A percentile compares a stretch with the other conserved stretches of the same genome.
Evolutionary conservation across 2,797 vertebrate genomes (phyloP).

Genomic region (Diplodus puntazzo): DNA sequence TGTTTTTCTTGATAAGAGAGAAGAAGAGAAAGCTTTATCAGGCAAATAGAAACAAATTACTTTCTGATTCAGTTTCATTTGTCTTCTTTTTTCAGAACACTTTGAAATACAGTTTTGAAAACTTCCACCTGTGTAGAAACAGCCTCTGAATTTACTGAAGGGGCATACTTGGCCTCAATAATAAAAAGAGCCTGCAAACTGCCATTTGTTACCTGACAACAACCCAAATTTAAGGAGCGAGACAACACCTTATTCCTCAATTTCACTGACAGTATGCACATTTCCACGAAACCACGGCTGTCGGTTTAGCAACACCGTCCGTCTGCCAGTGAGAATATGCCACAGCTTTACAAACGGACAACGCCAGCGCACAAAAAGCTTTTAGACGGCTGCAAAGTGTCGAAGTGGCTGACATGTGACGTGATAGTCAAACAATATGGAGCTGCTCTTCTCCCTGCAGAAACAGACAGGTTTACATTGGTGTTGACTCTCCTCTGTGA

Average conservation of each 20-base stretch:
- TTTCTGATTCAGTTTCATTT: neutral
- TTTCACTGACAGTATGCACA: neutral
- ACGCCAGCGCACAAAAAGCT: constrained; percentile 63
- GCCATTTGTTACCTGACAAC: neutral
- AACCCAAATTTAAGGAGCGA: neutral
- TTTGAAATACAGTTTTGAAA: neutral
- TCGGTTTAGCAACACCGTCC: constrained; percentile 53
- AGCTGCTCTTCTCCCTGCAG: constrained; percentile 21
- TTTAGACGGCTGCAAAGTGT: constrained; percentile 71
- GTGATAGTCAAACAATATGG: constrained; percentile 62
- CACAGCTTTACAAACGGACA: constrained; percentile 42
- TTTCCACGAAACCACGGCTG: constrained; percentile 14
- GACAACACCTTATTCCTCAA: neutral
- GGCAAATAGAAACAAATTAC: neutral
- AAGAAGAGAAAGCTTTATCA: neutral
- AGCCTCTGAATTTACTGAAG: neutral
- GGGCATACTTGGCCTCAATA: neutral
- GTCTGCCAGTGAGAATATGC: constrained; percentile 45
- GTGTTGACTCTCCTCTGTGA: constrained; percentile 8
- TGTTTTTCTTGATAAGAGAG: constrained; percentile 4
- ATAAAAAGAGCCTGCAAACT: neutral
- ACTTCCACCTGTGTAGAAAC: neutral
- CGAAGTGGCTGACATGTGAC: constrained; percentile 60
- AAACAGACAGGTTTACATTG: constrained; percentile 22
- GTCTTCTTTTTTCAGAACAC: neutral